phyloP scores from a whole-genome alignment of 2,888 invertebrate species.

The Microplitis deprimator region DNA sequence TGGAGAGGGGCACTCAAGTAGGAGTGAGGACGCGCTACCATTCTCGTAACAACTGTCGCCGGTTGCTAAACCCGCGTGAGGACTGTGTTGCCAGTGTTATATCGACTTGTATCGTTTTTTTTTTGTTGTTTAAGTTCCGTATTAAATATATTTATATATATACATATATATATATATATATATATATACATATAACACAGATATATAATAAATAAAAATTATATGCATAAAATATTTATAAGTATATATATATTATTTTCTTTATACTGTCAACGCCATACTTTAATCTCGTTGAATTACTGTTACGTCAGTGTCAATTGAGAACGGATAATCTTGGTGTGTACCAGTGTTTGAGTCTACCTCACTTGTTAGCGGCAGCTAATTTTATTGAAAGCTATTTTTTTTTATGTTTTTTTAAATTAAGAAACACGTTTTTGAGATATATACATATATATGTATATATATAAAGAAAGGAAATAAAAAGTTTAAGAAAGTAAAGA shows the following conservation, averaged over 20 bases:
- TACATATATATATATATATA: conserved; percentile 47
- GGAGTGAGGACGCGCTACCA: conserved; percentile 47
- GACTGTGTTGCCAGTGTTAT: conserved; percentile 43
- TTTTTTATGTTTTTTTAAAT: neutral
- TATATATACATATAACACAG: conserved; percentile 45
- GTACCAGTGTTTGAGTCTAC: conserved; percentile 56
- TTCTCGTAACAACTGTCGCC: conserved; percentile 53
- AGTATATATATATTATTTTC: conserved; percentile 48
- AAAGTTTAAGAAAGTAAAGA: conserved; percentile 44
- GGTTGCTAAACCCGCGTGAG: conserved; percentile 47
- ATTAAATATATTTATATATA: conserved; percentile 42
- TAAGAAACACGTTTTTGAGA: conserved; percentile 21
- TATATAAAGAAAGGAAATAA: conserved; percentile 38
- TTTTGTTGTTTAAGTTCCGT: conserved; percentile 19
- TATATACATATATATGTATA: conserved; percentile 46
- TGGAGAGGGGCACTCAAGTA: conserved; percentile 43
- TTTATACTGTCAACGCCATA: conserved; percentile 11
- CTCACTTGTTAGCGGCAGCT: conserved; percentile 51
- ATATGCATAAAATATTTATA: conserved; percentile 45
- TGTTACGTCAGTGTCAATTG: conserved; percentile 32
- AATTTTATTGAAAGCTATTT: conserved; percentile 45
- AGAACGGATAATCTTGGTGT: conserved; percentile 57
- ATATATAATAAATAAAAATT: conserved; percentile 34
- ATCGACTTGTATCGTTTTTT: conserved; percentile 31
- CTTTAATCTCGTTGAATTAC: conserved; percentile 22